Base-by-base conservation (phyloP, 2,888 invertebrate species). In the Chrysotoxum bicinctum region DNA sequence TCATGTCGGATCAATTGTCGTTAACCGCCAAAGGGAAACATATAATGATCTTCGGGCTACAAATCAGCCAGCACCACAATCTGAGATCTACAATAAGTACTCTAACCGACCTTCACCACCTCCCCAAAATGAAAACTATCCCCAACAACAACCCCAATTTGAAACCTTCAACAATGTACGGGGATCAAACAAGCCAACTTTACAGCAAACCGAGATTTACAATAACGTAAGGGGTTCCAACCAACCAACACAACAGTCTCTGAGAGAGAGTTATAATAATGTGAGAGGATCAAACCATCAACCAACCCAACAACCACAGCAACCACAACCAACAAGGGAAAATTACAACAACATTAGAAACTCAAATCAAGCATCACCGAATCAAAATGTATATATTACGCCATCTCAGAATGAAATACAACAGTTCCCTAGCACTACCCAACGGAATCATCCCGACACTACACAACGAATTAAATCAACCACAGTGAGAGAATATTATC, bases 1-100 rank as follows among this genome's bases (percentile, higher is more conserved):
- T 0, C 97, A 97, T 88, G 96, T 97, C 0, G 97, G 97, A 1
- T 97, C 97, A 0, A 96, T 97, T 4, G 96, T 97, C 0, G 94
- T 97, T 1, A 95, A 95, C 88, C 93, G 94, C 79, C 87, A 88
- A 26, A 73, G 10, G 9, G 81, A 73, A 48, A 62, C 54, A 10
- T 45, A 72, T n/a, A 85, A 56, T 19, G 72, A 48, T 3, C 1
- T 43, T 4, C 64, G 48, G 16, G n/a, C 40, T 7, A 87, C 88
- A 21, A 88, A 62, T 14, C 40, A 48, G 9, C 50, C 69, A n/a
- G 4, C 26, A n/a, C 21, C 16, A 21, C 80, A 80, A 68, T 26
- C 26, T 1, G 79, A 79, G 0, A 5, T 19, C 3, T 56, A 54
- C 10, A 66, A 35, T 12, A 48, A 73, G 16, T 68, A 62, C 26